These are phyloP conservation scores for Fregata magnificens DNA, from an alignment of 2,113 vertebrate genomes.

Conservation along the genomic window DNA sequence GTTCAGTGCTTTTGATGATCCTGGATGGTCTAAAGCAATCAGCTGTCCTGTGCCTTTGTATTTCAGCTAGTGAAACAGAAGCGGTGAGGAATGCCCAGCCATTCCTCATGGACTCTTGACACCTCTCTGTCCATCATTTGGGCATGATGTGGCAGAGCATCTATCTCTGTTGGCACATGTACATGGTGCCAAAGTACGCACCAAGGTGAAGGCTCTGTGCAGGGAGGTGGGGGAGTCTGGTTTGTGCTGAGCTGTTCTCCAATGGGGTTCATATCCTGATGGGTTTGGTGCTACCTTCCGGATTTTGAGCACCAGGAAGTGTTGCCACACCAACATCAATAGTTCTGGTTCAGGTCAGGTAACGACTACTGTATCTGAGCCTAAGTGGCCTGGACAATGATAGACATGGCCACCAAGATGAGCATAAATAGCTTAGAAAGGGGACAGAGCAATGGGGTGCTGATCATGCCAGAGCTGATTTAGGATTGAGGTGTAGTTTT, in stretches of 20 bases:
- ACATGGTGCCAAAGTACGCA: fast-evolving
- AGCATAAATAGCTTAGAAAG: not conserved
- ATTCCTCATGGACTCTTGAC: not conserved
- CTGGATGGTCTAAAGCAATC: not conserved
- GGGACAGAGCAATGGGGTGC: not conserved
- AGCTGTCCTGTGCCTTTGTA: not conserved
- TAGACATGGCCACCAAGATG: not conserved
- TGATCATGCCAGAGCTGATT: not conserved
- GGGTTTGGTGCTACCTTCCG: not conserved
- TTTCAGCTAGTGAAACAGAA: not conserved
- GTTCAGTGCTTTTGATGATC: not conserved
- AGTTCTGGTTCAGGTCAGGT: not conserved
- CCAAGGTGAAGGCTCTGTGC: not conserved
- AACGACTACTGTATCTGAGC: not conserved
- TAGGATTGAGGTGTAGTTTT: not conserved
- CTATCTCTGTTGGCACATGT: not conserved
- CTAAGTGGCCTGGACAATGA: not conserved
- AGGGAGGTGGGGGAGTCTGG: not conserved
- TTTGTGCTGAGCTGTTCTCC: not conserved
- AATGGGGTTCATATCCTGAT: not conserved
- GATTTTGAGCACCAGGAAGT: not conserved
- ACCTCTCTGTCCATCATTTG: not conserved
- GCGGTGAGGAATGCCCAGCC: no score
- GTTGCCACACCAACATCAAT: not conserved
- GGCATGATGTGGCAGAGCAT: not conserved